Conservation (phyloP, 2,888 invertebrate species). For the Cephus sareptanus region DNA sequence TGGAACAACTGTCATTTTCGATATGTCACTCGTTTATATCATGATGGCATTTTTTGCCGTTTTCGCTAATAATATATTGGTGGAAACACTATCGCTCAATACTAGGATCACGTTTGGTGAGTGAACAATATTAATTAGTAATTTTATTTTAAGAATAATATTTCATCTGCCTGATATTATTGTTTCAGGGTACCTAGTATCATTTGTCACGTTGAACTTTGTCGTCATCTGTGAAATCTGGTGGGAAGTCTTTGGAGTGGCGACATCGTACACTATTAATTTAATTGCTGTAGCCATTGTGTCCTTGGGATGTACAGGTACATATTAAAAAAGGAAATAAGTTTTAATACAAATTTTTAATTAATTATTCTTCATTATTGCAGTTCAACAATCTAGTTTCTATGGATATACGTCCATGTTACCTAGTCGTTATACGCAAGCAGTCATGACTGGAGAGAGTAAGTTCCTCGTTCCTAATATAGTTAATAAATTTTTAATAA, state of each 20-base stretch:
- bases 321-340: conserved; percentile 16
- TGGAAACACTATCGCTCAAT: conserved; percentile 84
- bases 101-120: conserved; percentile 88
- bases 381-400: conserved; percentile 92
- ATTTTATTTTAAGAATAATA: conserved; percentile 4
- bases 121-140: conserved; percentile 28
- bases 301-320: conserved; percentile 87
- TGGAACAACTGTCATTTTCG: conserved; percentile 87
- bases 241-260: conserved; percentile 82
- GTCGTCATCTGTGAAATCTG: conserved; percentile 89
- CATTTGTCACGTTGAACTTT: conserved; percentile 83
- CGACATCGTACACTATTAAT: conserved; percentile 86
- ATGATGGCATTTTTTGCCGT: conserved; percentile 91
- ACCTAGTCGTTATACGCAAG: conserved; percentile 90
- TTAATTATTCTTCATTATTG: conserved; percentile 28
- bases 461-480: conserved; percentile 56
- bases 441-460: conserved; percentile 96
- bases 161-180: background rate
- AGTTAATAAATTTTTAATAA: conserved; percentile 5
- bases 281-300: conserved; percentile 86
- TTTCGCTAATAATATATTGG: conserved; percentile 83
- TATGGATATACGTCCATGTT: conserved; percentile 94
- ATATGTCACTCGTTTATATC: conserved; percentile 93
- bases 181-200: conserved; percentile 80
- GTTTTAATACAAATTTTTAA: background rate